A percentile compares a stretch with the other conserved stretches of the same genome.
These are phyloP conservation scores for Nomada flava DNA, from an alignment of 2,888 invertebrate genomes.

Conservation along the genomic window DNA sequence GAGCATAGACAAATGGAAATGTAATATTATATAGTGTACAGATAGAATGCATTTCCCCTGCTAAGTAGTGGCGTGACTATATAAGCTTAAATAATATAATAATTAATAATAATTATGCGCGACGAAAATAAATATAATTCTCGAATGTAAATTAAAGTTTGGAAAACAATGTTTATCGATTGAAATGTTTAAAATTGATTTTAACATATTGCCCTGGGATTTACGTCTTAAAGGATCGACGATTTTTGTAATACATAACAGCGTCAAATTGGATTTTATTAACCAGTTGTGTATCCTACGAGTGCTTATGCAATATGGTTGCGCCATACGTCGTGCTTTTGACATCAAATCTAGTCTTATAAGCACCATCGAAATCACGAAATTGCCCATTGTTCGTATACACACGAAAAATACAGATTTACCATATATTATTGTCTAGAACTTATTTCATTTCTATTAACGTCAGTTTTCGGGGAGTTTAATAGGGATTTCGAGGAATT, in stretches of 20 bases:
- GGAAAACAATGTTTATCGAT: not conserved
- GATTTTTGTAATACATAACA: not conserved
- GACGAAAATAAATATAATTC: constrained; percentile 11
- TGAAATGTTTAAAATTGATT: not conserved
- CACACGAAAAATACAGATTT: constrained; percentile 60
- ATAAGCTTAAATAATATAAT: constrained; percentile 31
- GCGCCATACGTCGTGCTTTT: constrained; percentile 61
- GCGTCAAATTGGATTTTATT: not conserved
- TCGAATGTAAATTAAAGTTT: constrained; percentile 7
- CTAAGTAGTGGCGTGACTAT: constrained; percentile 61
- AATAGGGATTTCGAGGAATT: not conserved
- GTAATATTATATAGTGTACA: constrained; percentile 60
- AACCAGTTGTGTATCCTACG: not conserved
- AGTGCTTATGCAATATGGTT: constrained; percentile 42
- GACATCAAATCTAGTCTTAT: constrained; percentile 57
- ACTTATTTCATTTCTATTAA: constrained; percentile 8
- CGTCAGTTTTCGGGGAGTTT: not conserved
- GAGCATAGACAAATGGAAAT: constrained; percentile 31
- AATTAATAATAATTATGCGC: constrained; percentile 14
- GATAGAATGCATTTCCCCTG: constrained; percentile 60
- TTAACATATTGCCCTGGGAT: not conserved
- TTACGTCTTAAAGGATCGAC: not conserved
- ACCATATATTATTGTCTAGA: constrained; percentile 33
- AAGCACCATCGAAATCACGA: constrained; percentile 50
- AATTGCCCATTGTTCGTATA: constrained; percentile 52